phyloP scores from a whole-genome alignment of 1,140 invertebrate species.

The Drusus annulatus region DNA sequence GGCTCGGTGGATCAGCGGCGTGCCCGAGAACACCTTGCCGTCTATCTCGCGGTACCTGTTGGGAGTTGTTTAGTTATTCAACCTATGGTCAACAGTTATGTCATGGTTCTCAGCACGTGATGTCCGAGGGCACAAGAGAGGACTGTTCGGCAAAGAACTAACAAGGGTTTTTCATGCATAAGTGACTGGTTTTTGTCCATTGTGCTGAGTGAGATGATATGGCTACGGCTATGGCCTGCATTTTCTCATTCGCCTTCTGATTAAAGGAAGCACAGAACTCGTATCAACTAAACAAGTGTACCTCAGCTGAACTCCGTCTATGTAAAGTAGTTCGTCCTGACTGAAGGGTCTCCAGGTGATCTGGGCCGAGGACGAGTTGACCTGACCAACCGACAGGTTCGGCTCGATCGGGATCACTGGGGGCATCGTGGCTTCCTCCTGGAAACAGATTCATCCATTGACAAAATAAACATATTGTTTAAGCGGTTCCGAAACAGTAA shows the following conservation, averaged over 20 bases:
- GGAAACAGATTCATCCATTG: conserved; percentile 20
- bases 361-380: conserved; percentile 84
- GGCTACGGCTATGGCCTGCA: no score
- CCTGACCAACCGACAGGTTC: conserved; percentile 79
- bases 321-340: conserved; percentile 81
- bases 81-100: no score
- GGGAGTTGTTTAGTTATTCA: no score
- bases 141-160: no score
- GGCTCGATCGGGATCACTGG: conserved; percentile 80
- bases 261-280: no score
- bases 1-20: conserved; percentile 83
- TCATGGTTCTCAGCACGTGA: no score
- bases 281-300: conserved; percentile 51
- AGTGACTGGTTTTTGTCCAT: no score
- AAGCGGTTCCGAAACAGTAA: no score
- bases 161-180: no score
- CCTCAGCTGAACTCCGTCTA: conserved; percentile 74
- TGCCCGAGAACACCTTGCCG: conserved; percentile 81
- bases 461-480: background rate
- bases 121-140: no score
- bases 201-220: no score
- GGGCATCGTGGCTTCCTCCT: conserved; percentile 71
- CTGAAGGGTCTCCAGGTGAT: conserved; percentile 87
- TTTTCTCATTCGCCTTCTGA: no score
- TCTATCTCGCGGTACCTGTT: conserved; percentile 79